Evolutionary conservation across 1,140 invertebrate species (phyloP).

Genomic region (Telenomus remus): DNA sequence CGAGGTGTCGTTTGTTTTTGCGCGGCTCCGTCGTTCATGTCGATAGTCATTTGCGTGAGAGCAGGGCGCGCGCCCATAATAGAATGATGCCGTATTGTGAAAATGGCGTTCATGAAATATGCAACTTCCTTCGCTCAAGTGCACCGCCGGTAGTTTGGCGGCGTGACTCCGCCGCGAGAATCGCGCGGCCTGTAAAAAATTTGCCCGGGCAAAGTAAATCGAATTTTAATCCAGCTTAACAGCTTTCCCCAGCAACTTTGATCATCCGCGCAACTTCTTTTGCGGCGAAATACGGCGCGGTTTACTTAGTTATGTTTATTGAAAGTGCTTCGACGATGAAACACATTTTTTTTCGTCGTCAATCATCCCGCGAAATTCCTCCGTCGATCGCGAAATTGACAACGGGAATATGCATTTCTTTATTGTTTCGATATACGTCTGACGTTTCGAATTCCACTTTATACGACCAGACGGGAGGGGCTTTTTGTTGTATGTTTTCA

Average conservation of each 20-base stretch:
- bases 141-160: slow-evolving; percentile 26
- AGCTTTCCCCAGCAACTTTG: slow-evolving; percentile 35
- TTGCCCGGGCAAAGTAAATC: slow-evolving; percentile 33
- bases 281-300: slow-evolving; percentile 11
- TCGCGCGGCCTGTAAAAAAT: slow-evolving; percentile 38
- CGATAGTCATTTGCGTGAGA: slow-evolving; percentile 44
- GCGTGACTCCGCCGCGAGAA: slow-evolving; percentile 13
- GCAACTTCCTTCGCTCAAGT: slow-evolving; percentile 44
- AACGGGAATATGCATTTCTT: neutral
- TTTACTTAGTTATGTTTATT: slow-evolving; percentile 35
- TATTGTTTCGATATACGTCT: slow-evolving; percentile 10
- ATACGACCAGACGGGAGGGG: slow-evolving; percentile 6
- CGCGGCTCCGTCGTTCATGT: slow-evolving; percentile 24
- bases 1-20: slow-evolving; percentile 37
- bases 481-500: slow-evolving; percentile 50
- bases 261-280: slow-evolving; percentile 29
- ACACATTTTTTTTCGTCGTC: neutral
- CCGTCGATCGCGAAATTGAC: neutral
- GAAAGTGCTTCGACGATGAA: neutral
- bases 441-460: slow-evolving; percentile 4
- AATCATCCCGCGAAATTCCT: slow-evolving; percentile 6
- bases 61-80: slow-evolving; percentile 31
- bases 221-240: slow-evolving; percentile 48
- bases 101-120: slow-evolving; percentile 56
- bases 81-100: slow-evolving; percentile 49